Base-by-base conservation (phyloP, 2,888 invertebrate genomes). In the Drosophila mulleri region DNA sequence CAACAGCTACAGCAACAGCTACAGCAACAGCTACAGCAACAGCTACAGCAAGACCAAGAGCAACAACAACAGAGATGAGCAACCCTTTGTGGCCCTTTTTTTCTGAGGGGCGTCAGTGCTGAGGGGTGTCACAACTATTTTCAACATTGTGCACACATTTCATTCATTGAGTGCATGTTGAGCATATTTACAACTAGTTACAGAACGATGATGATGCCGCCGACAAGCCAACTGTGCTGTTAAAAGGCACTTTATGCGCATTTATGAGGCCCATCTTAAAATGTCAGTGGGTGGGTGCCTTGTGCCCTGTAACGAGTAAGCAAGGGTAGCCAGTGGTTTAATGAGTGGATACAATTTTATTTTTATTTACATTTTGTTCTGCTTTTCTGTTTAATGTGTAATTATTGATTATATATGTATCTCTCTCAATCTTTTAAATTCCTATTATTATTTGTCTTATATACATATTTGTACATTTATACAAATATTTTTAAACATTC, bases 131-230 rank as follows among this genome's bases (percentile, higher is more conserved):
- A 66, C 76, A 88, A 84, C 85, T 87, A 84, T 87, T 87, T 87
- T 87, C 85, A 88, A 83, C 86, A 86, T 86, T 85, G 80, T 88
- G 78, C 83, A 88, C 83, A 88, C 84, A 84, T 84, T 84, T 84
- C 81, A 84, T 84, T 87, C 83, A 84, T 84, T 87, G 83, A 84
- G 83, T 84, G 85, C 80, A 88, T 86, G 84, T 82, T 80, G 78
- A 80, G 87, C 75, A 82, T 86, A 86, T 86, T 84, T 86, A 86
- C 87, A 88, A 86, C 80, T 68, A 83, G 74, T 83, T 73, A 78
- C 63, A 76, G 66, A 52, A 47, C 70, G 59, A 62, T 58, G 54
- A 61, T 42, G 72, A 56, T 48, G 63, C 35, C 54, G 62, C 44
- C 60, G 63, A 57, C 53, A 35, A 70, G 41, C 53, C 57, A 64